Conservation (phyloP, 1,140 invertebrate genomes). For the Caerostris darwini region DNA sequence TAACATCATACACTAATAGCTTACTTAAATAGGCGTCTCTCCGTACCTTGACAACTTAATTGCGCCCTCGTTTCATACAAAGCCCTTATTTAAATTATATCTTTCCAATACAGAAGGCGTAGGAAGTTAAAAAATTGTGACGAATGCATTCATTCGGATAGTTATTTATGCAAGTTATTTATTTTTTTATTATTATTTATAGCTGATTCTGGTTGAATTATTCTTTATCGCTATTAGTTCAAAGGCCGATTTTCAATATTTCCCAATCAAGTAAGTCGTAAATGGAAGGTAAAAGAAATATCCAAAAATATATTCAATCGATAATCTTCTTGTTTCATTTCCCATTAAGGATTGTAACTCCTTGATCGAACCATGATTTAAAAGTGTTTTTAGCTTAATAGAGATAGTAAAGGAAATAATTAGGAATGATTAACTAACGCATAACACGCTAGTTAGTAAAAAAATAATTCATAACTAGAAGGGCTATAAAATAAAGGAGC, state of each 20-base stretch:
- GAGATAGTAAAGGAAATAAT: too few relatives aligned
- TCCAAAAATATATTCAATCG: neutral
- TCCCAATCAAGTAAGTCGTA: neutral
- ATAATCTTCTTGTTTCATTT: neutral
- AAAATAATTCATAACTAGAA: too few relatives aligned
- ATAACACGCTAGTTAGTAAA: too few relatives aligned
- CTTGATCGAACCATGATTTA: too few relatives aligned
- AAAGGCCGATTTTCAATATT: neutral
- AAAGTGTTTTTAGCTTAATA: too few relatives aligned
- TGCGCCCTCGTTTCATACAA: neutral
- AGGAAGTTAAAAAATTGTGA: neutral
- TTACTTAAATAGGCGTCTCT: neutral
- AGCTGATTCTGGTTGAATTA: neutral
- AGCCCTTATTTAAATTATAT: conserved; percentile 10
- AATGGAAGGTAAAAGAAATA: neutral
- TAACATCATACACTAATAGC: neutral
- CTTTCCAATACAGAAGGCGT: neutral
- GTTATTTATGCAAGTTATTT: neutral
- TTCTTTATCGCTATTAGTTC: neutral
- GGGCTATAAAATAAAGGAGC: too few relatives aligned
- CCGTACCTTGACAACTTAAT: conserved; percentile 16
- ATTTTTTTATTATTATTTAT: neutral
- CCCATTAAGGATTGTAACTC: neutral
- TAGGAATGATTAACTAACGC: too few relatives aligned
- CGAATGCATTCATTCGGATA: neutral